These are phyloP conservation scores for Tanypteryx hageni DNA, from an alignment of 2,888 invertebrate genomes.

Conservation along the genomic window DNA sequence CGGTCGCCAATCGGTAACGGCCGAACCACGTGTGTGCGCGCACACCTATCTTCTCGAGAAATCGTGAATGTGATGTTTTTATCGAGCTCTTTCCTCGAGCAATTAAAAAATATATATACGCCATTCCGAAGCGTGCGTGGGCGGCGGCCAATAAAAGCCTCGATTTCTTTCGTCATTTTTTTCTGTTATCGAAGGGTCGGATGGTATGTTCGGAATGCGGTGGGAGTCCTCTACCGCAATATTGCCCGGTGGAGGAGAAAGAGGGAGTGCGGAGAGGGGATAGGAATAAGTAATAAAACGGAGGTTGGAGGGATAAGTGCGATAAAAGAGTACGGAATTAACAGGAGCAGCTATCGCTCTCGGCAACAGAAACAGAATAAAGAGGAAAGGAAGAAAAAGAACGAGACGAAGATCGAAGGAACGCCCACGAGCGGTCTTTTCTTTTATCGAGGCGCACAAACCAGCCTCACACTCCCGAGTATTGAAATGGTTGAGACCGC, in stretches of 20 bases:
- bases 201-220: neutral
- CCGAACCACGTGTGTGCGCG: neutral
- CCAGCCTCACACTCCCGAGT: slow-evolving; percentile 4
- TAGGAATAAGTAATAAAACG: too few species aligned
- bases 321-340: neutral
- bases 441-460: neutral
- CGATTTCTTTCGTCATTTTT: neutral
- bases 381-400: neutral
- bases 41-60: neutral
- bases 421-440: neutral
- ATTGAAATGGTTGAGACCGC: neutral
- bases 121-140: neutral
- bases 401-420: neutral
- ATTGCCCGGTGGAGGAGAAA: too few species aligned
- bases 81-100: neutral
- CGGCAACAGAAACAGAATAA: neutral
- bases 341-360: neutral
- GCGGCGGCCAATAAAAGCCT: neutral
- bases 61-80: neutral
- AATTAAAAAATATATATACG: neutral
- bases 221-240: too few species aligned
- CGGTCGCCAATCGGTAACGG: neutral
- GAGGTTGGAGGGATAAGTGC: neutral
- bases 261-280: too few species aligned
- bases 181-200: neutral